Evolutionary conservation across 2,888 invertebrate species (phyloP), one percentile per base, ranked within the genome.

Genomic region (Lasioglossum pauxillum): DNA sequence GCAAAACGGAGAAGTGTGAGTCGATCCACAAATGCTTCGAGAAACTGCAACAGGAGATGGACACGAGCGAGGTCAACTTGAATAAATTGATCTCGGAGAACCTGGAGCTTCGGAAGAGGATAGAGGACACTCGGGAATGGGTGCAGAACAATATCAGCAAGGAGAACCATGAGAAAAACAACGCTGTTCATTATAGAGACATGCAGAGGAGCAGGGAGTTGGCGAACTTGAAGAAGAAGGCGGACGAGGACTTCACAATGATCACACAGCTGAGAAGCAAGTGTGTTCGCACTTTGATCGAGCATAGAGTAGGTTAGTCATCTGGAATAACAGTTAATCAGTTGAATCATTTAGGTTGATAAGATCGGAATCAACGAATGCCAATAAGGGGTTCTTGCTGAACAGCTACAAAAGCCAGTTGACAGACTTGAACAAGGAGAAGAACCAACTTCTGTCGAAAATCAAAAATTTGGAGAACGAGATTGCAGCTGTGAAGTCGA

Each of bases 371-470:
- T 93, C 93, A 5, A 88, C 91, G 1, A 92, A 92, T 57, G 85
- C 91, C 23, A 92, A 93, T 67, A 92, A 91, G 72, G 90, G 90
- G 73, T 88, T 91, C 77, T 84, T 92, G 81, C 41, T 93, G 23
- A 93, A 90, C 74, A 93, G 83, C 75, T 93, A 92, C 69, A 93
- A 93, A 73, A 86, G 84, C 57, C 92, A 92, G 73, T 41, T 93
- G 31, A 76, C 87, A 10, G 90, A 91, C 41, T 44, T 91, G 23
- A 80, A 81, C 8, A 91, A 90, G 44, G 92, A 93, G 53, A 92
- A 90, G 49, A 81, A 90, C n/a, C 81, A 88, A 49, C 69, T 83
- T 12, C 19, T 81, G 46, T 78, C 78, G 3, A 90, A 81, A 67
- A 88, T 89, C 8, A 91, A 86, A 57, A 86, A 83, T 46, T 77